Evolutionary conservation across 2,888 invertebrate genomes (phyloP).

Genomic region (Electrophaes corylata): DNA sequence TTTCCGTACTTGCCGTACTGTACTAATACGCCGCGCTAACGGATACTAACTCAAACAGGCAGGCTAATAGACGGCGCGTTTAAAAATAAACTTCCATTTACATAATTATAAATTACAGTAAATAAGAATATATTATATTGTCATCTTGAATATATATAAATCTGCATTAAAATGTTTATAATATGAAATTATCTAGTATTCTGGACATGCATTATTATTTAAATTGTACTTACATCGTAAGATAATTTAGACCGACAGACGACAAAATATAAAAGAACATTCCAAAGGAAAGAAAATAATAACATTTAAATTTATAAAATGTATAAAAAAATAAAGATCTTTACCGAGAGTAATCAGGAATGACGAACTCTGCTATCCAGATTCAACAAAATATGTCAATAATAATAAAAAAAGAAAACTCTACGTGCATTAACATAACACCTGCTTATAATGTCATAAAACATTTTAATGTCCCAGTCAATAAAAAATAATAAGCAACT

Average conservation of each 20-base stretch:
- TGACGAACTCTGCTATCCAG: conserved; percentile 65
- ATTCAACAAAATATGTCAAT: conserved; percentile 42
- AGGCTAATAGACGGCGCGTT: conserved; percentile 36
- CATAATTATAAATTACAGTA: conserved; percentile 65
- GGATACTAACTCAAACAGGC: conserved; percentile 41
- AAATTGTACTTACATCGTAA: conserved; percentile 80
- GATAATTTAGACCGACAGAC: conserved; percentile 73
- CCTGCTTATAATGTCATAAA: conserved; percentile 31
- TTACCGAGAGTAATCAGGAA: conserved; percentile 76
- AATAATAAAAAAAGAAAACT: conserved; percentile 25
- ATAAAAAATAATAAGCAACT: conserved; percentile 51
- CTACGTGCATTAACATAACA: conserved; percentile 25
- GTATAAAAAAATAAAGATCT: conserved; percentile 83
- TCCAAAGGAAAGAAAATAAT: conserved; percentile 49
- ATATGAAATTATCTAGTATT: conserved; percentile 73
- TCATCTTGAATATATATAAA: conserved; percentile 79
- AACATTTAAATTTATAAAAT: conserved; percentile 60
- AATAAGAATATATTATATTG: conserved; percentile 81
- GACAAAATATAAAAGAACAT: conserved; percentile 58
- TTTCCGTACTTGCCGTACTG: conserved; percentile 3
- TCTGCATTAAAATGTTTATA: conserved; percentile 78
- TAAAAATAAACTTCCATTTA: conserved; percentile 52
- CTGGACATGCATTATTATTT: conserved; percentile 75
- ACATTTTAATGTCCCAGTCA: conserved; percentile 32
- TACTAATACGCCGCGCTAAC: conserved; percentile 34